Conservation (phyloP, 2,888 invertebrate species). For the Caenorhabditis doughertyi region DNA sequence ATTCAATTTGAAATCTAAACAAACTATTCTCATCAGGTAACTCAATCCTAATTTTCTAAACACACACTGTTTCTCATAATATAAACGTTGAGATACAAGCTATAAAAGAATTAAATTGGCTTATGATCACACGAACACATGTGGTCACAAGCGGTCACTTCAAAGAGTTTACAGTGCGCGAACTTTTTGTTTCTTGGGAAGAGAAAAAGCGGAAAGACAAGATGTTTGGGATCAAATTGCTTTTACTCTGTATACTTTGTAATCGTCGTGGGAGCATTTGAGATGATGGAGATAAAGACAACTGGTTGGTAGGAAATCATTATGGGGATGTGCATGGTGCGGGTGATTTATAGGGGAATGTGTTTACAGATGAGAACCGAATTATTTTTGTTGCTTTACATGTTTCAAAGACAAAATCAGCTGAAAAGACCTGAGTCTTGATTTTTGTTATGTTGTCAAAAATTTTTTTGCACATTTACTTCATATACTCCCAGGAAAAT, state of each 20-base stretch:
- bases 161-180: slow-evolving; percentile 58
- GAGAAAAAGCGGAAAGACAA: slow-evolving; percentile 11
- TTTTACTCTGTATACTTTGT: slow-evolving; percentile 37
- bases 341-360: slow-evolving; percentile 29
- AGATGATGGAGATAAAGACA: too few relatives aligned
- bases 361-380: too few relatives aligned
- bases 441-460: too few relatives aligned
- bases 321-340: neutral
- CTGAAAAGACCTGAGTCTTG: too few relatives aligned
- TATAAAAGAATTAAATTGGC: slow-evolving; percentile 44
- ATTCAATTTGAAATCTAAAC: slow-evolving; percentile 2
- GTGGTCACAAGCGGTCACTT: slow-evolving; percentile 60
- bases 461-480: too few relatives aligned
- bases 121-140: slow-evolving; percentile 44
- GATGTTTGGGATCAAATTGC: slow-evolving; percentile 61
- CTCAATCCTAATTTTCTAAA: slow-evolving; percentile 7
- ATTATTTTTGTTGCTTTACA: too few relatives aligned
- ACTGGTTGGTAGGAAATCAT: slow-evolving; percentile 26
- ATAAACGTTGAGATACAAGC: slow-evolving; percentile 58
- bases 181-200: slow-evolving; percentile 30
- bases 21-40: slow-evolving; percentile 16
- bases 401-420: too few relatives aligned
- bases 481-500: too few relatives aligned
- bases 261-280: slow-evolving; percentile 22
- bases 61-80: slow-evolving; percentile 44